A percentile compares a stretch with the other conserved stretches of the same genome.
These are phyloP conservation scores for Metridium senile DNA, from an alignment of 92 coral and sea anemone genomes.

Conservation along the genomic window DNA sequence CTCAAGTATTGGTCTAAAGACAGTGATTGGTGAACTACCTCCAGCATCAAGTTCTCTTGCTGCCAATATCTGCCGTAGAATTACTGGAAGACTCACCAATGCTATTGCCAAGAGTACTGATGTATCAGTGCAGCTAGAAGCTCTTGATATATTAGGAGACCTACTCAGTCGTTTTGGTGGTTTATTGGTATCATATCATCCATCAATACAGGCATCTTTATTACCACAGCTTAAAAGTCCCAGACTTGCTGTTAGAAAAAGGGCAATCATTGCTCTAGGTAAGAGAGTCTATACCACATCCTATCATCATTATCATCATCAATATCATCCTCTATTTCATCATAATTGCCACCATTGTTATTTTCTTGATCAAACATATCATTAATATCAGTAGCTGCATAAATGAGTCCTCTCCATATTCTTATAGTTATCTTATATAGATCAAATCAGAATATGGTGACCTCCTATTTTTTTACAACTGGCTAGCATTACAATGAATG, in stretches of 20 bases:
- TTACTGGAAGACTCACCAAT: constrained; percentile 95
- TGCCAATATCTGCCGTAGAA: constrained; percentile 95
- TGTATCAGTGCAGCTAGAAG: constrained; percentile 95
- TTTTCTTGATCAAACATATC: too few relatives aligned
- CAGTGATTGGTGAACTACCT: constrained; percentile 96
- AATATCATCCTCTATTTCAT: too few relatives aligned
- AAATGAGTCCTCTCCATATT: too few relatives aligned
- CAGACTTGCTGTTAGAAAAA: constrained; percentile 93
- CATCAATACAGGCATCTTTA: constrained; percentile 87
- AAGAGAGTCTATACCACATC: background rate
- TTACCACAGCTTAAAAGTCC: constrained; percentile 94
- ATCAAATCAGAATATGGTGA: background rate
- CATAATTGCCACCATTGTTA: too few relatives aligned
- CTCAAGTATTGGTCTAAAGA: constrained; percentile 91
- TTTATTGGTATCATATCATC: constrained; percentile 90
- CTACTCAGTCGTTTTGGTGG: constrained; percentile 97
- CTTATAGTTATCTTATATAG: background rate
- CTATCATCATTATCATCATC: too few relatives aligned
- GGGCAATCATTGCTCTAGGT: constrained; percentile 97
- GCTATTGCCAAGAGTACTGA: constrained; percentile 98
- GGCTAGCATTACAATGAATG: too few relatives aligned
- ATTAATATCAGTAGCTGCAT: too few relatives aligned
- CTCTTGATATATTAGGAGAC: constrained; percentile 97
- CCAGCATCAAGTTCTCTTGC: constrained; percentile 97
- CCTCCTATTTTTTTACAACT: too few relatives aligned